A percentile compares a stretch with the other conserved stretches of the same genome.
Evolutionary conservation across 2,113 vertebrate species (phyloP).

Genomic region (Psephotus haematonotus): DNA sequence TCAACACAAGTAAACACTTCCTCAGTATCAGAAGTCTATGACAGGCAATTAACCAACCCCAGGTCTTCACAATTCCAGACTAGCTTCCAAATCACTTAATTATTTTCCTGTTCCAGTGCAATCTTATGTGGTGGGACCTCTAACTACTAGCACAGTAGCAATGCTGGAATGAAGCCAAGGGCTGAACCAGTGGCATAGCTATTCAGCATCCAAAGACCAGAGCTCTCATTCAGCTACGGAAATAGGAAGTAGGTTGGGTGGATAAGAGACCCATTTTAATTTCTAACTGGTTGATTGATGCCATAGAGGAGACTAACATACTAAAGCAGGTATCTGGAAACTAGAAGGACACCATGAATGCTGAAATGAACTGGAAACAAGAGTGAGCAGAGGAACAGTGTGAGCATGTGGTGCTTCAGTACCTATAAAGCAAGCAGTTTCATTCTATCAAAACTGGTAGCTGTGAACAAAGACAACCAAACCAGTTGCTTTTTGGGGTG

Average conservation of each 20-base stretch:
- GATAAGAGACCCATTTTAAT: not conserved
- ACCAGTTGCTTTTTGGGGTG: not conserved
- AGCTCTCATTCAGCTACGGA: not conserved
- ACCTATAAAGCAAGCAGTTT: not conserved
- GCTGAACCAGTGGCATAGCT: not conserved
- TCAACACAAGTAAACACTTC: not conserved
- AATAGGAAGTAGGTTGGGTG: not conserved
- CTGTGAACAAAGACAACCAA: not conserved
- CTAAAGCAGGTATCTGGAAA: not conserved
- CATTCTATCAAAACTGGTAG: not conserved
- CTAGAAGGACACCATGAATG: not conserved
- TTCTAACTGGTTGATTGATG: not conserved
- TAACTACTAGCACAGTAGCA: not conserved
- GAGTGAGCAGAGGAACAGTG: not conserved
- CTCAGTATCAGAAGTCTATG: not conserved
- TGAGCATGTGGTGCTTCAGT: not conserved
- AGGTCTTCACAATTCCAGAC: not conserved
- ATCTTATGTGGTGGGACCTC: not conserved
- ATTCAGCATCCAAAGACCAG: not conserved
- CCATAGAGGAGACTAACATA: not conserved
- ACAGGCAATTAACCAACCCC: not conserved
- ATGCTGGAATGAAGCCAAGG: not conserved
- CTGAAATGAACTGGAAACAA: not conserved
- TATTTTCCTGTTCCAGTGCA: not conserved
- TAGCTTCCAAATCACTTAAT: not conserved